A percentile compares a stretch with the other conserved stretches of the same genome.
phyloP scores from a whole-genome alignment of 2,888 invertebrate genomes.

The Amblyjoppa proteus region DNA sequence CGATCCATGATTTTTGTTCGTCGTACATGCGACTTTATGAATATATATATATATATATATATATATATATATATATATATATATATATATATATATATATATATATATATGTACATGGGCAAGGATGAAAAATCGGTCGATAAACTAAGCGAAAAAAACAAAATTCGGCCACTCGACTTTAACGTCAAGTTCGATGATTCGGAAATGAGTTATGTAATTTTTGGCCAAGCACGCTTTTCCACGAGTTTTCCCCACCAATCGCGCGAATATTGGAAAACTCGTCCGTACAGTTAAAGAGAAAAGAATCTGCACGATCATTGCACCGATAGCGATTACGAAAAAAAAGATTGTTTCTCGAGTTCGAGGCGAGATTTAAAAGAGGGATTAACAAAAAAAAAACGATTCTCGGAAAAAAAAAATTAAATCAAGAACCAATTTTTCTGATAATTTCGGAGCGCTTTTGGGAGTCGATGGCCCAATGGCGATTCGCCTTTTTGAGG shows the following conservation, averaged over 20 bases:
- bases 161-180: no score
- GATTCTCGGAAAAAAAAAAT: background rate
- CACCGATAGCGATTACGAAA: background rate
- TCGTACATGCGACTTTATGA: background rate
- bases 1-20: background rate
- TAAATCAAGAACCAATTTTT: background rate
- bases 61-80: background rate
- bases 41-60: background rate
- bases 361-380: background rate
- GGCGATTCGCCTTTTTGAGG: background rate
- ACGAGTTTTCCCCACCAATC: background rate
- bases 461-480: background rate
- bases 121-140: no score
- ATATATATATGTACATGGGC: no score
- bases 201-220: background rate
- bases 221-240: background rate
- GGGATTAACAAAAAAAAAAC: background rate
- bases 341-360: background rate
- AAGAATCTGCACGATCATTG: slow-evolving; percentile 10
- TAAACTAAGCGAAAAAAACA: no score
- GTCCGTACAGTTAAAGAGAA: background rate
- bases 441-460: background rate
- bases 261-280: background rate
- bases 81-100: background rate
- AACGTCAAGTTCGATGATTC: background rate